Evolutionary conservation across 2,113 vertebrate species (phyloP), one percentile per base, ranked within the genome.

Genomic region (Paratilapia polleni): DNA sequence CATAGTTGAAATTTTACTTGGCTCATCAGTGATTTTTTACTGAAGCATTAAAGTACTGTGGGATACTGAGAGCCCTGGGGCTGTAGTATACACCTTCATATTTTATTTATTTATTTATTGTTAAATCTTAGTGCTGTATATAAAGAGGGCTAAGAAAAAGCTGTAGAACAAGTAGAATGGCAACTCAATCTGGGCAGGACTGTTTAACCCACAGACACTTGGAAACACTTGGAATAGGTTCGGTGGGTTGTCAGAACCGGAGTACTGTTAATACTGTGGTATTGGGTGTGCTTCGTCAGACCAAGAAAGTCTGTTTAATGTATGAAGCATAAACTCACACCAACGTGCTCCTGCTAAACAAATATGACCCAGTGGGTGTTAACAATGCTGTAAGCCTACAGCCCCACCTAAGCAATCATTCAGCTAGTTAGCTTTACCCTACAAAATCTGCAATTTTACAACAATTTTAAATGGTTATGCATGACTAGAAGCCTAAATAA

Each of bases 321-420:
- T 56, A 87, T 60, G 11, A 26, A 24, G 70, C 78, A 87, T 78
- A 90, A 89, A 78, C 82, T 89, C 63, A 90, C 87, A 83, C 63
- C 4, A 85, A 83, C 89, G 87, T 81, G 80, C 84, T 88, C 81
- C 80, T 79, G 28, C 90, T 85, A 91, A 62, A 81, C 80, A 94
- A 94, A 92, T 84, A 92, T 36, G 56, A 61, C 74, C 79, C 74
- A 81, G 66, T 10, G 59, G 54, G 54, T 90, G 88, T 93, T 92
- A 91, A 92, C 86, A 89, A 87, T 88, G 79, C 85, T 49, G 68
- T 77, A 81, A 89, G 78, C 80, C 76, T 61, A 77, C 70, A 74
- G 86, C 90, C 81, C 83, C 87, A 87, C 89, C 86, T 88, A 80
- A 83, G 82, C 70, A 86, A 88, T 66, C 74, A 52, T 82, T 87